Conservation (phyloP, 2,888 invertebrate species). For the Smittia aterrima region DNA sequence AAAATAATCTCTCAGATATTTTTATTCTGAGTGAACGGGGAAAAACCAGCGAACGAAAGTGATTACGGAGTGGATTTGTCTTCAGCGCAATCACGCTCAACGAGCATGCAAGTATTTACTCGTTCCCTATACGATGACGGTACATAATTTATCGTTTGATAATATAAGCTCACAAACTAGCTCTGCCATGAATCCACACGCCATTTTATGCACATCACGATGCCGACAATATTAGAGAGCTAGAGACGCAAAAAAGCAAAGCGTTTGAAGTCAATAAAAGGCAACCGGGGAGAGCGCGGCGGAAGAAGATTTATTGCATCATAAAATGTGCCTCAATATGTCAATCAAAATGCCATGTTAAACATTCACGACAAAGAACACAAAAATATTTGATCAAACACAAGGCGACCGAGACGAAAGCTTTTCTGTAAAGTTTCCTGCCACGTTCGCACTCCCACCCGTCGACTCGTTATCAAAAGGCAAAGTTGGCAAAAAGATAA, state of each 20-base stretch:
- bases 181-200: not conserved
- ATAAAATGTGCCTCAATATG: conserved; percentile 40
- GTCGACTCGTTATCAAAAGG: not conserved
- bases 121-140: not conserved
- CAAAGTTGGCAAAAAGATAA: conserved; percentile 24
- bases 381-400: not conserved
- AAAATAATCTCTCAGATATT: no score
- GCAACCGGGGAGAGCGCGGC: not conserved
- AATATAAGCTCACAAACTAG: conserved; percentile 19
- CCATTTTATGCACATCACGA: conserved; percentile 8
- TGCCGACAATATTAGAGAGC: not conserved
- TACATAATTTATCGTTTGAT: conserved; percentile 39
- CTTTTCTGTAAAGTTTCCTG: not conserved
- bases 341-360: conserved; percentile 38
- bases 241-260: not conserved
- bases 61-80: not conserved
- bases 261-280: conserved; percentile 35
- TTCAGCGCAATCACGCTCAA: conserved; percentile 7
- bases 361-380: conserved; percentile 8
- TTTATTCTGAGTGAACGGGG: no score
- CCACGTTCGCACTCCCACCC: not conserved
- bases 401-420: not conserved
- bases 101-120: not conserved
- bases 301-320: conserved; percentile 34
- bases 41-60: not conserved